Evolutionary conservation across 2,113 vertebrate genomes (phyloP), one percentile per base, ranked within the genome.

Genomic region (Etia nguti): DNA sequence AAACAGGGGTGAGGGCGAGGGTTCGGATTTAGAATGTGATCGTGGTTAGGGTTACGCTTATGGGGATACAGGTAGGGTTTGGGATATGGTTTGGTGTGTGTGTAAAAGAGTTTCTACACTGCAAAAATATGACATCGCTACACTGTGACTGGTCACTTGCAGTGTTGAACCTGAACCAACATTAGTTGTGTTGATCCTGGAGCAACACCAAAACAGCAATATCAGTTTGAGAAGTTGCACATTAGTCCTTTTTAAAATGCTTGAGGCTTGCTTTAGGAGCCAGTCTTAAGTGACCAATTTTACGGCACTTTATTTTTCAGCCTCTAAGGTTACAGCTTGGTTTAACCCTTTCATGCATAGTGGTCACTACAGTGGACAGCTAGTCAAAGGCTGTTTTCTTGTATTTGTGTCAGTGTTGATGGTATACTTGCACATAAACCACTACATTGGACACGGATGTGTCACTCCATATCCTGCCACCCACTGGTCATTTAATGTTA

Each of bases 11-110:
- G 31, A 31, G 5, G 31, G 31, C 31, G 31, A 31, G 31, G 31
- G 31, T 20, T 62, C 1, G 0, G 59, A 2, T 36, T 62, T 20
- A 36, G 59, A 62, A 62, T 7, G 59, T 62, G 59, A 62, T 62
- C 6, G 36, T 36, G 59, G 18, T 60, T 31, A 31, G 57, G 57
- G 57, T 60, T 62, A 34, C 1, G 18, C 10, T 36, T 36, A 62
- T 3, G 31, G 31, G 18, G 31, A 20, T 62, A 1, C 9, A 62
- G 31, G 59, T 36, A 1, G 3, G 59, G 59, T 62, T 12, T n/a
- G 18, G 10, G 31, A 36, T 7, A 62, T 0, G 2, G 18, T 62
- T 36, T 62, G 31, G 0, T 62, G 0, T 34, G 0, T 20, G 29
- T 20, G 59, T 34, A 60, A 29, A 24, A 16, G 9, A 31, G 0